These are phyloP conservation scores for Drosophila mettleri DNA, from an alignment of 2,888 invertebrate genomes.

Conservation along the genomic window DNA sequence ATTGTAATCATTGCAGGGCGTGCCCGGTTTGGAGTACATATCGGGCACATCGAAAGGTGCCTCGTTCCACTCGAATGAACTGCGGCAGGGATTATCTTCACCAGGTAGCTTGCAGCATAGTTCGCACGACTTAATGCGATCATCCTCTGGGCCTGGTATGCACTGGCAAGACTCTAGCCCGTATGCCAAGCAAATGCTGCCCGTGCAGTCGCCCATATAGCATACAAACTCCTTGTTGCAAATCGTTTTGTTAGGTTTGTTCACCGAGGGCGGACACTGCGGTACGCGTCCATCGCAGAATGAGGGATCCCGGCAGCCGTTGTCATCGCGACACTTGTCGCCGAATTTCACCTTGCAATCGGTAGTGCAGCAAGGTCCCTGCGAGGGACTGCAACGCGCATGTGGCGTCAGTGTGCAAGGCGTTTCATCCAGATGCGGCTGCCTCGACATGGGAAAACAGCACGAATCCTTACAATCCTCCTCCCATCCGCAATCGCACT, in stretches of 20 bases:
- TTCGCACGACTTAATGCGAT: conserved; percentile 95
- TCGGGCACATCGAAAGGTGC: conserved; percentile 96
- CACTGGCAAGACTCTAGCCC: conserved; percentile 98
- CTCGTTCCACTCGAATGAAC: conserved; percentile 96
- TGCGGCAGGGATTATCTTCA: conserved; percentile 92
- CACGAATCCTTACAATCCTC: conserved; percentile 97
- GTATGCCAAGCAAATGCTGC: conserved; percentile 98
- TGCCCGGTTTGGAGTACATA: conserved; percentile 96
- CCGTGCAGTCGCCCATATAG: conserved; percentile 97
- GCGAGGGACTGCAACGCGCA: conserved; percentile 84
- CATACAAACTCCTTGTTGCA: conserved; percentile 99
- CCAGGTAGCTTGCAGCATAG: conserved; percentile 96
- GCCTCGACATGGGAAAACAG: conserved; percentile 95
- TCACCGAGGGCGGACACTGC: conserved; percentile 95
- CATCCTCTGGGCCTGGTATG: conserved; percentile 91
- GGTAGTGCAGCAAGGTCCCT: conserved; percentile 98
- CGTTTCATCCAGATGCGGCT: conserved; percentile 91
- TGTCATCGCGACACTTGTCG: conserved; percentile 95
- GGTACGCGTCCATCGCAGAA: conserved; percentile 96
- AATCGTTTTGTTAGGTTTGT: conserved; percentile 96
- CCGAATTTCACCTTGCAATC: conserved; percentile 94
- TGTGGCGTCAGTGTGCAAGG: conserved; percentile 94
- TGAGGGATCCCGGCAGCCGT: conserved; percentile 96
- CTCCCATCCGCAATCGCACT: conserved; percentile 99
- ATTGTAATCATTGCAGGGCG: conserved; percentile 96